A percentile compares a stretch with the other conserved stretches of the same genome.
Evolutionary conservation across 2,888 invertebrate genomes (phyloP).

Genomic region (Drosophila austrosaltans): DNA sequence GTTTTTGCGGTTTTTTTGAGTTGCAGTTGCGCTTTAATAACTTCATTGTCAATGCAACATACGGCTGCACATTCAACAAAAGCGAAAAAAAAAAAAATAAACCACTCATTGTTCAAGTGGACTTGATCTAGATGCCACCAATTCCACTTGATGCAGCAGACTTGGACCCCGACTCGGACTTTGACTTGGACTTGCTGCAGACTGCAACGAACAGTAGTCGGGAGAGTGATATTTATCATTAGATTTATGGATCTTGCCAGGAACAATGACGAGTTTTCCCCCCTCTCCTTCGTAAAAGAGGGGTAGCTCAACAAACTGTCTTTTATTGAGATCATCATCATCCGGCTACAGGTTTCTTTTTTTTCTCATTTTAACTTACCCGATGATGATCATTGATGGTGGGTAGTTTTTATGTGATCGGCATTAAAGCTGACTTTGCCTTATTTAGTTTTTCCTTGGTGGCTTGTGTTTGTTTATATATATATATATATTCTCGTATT

Average conservation of each 20-base stretch:
- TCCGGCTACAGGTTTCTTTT: slow-evolving; percentile 60
- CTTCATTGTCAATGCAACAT: slow-evolving; percentile 76
- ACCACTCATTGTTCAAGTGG: slow-evolving; percentile 35
- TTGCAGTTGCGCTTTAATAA: slow-evolving; percentile 70
- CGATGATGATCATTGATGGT: slow-evolving; percentile 61
- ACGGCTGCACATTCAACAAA: slow-evolving; percentile 50
- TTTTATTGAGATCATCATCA: slow-evolving; percentile 72
- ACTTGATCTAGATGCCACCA: slow-evolving; percentile 56
- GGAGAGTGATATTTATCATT: slow-evolving; percentile 39
- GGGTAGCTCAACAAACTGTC: slow-evolving; percentile 41
- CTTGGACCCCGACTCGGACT: slow-evolving; percentile 9
- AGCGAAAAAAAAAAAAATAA: slow-evolving; percentile 29
- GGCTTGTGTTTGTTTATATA: slow-evolving; percentile 24
- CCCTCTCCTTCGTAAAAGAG: slow-evolving; percentile 14
- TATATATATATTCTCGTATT: slow-evolving; percentile 63
- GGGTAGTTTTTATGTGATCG: slow-evolving; percentile 71
- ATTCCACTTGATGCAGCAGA: slow-evolving; percentile 9
- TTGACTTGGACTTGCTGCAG: slow-evolving; percentile 2
- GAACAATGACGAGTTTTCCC: slow-evolving; percentile 23
- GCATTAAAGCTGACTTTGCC: slow-evolving; percentile 67
- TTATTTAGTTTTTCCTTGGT: slow-evolving; percentile 57
- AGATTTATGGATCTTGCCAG: slow-evolving; percentile 38
- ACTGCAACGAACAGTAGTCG: slow-evolving; percentile 27
- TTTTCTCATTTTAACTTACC: slow-evolving; percentile 7
- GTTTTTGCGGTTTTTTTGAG: slow-evolving; percentile 42